phyloP scores from a whole-genome alignment of 2,888 invertebrate species.

The Parascotia fuliginaria region DNA sequence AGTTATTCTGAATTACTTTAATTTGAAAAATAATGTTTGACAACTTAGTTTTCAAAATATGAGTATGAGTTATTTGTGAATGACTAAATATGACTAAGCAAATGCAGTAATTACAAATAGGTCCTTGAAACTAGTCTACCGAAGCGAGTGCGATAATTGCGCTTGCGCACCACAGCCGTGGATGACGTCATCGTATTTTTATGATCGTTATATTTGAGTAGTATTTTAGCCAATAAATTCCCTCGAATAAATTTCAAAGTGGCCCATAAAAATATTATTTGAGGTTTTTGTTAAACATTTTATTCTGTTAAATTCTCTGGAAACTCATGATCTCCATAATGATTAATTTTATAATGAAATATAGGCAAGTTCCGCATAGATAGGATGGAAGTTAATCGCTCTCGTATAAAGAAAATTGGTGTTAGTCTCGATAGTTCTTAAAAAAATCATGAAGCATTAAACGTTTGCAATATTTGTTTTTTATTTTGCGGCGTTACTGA shows the following conservation, averaged over 20 bases:
- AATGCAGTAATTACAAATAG: slow-evolving; percentile 32
- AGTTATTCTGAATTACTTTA: no score
- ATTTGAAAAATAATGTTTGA: no score
- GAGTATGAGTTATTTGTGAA: slow-evolving; percentile 7
- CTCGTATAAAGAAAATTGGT: no score
- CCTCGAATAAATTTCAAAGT: slow-evolving; percentile 35
- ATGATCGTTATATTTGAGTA: slow-evolving; percentile 34
- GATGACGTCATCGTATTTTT: slow-evolving; percentile 43
- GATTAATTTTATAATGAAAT: no score
- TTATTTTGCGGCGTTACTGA: no score
- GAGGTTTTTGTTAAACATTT: slow-evolving; percentile 11
- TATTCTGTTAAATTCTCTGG: neutral
- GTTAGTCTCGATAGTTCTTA: no score
- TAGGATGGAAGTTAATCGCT: no score
- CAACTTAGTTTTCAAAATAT: neutral
- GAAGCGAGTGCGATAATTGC: slow-evolving; percentile 38
- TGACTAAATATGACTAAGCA: slow-evolving; percentile 21
- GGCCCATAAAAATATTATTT: slow-evolving; percentile 20
- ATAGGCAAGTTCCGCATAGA: no score
- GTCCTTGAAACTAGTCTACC: slow-evolving; percentile 40
- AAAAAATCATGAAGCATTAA: no score
- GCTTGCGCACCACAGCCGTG: slow-evolving; percentile 22
- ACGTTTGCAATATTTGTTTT: no score
- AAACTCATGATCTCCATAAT: neutral
- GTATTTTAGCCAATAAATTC: slow-evolving; percentile 29